Evolutionary conservation across 64 coral and sea anemone genomes (phyloP), one percentile per base, ranked within the genome.

Genomic region (Stylophora pistillata): DNA sequence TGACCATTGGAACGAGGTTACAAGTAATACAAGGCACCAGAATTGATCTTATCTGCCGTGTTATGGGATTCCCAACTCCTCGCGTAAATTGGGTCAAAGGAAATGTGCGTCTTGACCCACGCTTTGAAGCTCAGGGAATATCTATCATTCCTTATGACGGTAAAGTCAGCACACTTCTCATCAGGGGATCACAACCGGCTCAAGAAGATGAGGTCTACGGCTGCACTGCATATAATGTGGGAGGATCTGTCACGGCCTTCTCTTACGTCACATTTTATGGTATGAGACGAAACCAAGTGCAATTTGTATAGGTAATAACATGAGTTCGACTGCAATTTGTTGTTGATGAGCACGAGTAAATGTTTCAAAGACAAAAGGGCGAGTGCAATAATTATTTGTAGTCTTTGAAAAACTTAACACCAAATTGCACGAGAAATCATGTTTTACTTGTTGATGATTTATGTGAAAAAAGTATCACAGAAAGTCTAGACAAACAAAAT

Each of bases 201-300:
- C 17, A 34, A 33, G 9, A 65, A 26, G 80, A 84, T 70, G 80
- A 65, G 18, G 62, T 84, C 18, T 84, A 41, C 4, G 30, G 80
- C 33, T 84, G 80, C 16, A 84, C 13, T 1, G 80, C 80, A 26
- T 84, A 84, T 15, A 84, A 84, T 53, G 20, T 3, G 21, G 80
- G 80, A 9, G 80, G 80, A 69, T 69, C 61, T 23, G 62, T 28
- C 17, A 53, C 80, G 13, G 60, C 62, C 23, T 84, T 84, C 80
- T 84, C 80, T 15, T 66, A 84, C 60, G 80, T 84, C 33, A 84
- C 59, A 15, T 84, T 84, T 84, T 41, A 69, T n/a, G 80, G 80
- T 84, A 23, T 3, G 80, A 68, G 25, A 12, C 13, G 4, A 18
- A 2, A 15, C 2, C 13, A 12, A 60, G 58, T 18, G 1, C 58